Percentiles rank a stretch among this genome's conserved stretches.
These are phyloP conservation scores for Andrena marginata DNA, from an alignment of 2,888 invertebrate genomes.

Conservation along the genomic window DNA sequence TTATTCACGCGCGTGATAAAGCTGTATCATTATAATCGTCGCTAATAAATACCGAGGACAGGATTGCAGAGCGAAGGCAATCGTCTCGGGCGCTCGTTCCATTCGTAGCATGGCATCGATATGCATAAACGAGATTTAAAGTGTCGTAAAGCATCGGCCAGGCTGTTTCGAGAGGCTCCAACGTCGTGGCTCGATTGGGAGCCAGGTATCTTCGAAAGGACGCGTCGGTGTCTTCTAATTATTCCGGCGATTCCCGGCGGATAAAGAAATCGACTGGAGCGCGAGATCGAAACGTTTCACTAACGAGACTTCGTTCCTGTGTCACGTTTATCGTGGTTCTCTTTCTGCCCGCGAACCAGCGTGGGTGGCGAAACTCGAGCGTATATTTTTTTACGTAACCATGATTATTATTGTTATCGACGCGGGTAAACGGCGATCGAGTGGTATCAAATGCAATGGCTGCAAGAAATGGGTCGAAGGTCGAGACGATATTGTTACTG, in stretches of 20 bases:
- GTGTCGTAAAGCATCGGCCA: slow-evolving; percentile 38
- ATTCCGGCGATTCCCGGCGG: slow-evolving; percentile 21
- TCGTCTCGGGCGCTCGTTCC: slow-evolving; percentile 5
- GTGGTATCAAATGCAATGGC: slow-evolving; percentile 57
- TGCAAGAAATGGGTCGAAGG: slow-evolving; percentile 59
- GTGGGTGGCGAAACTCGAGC: slow-evolving; percentile 51
- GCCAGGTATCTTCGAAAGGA: slow-evolving; percentile 1
- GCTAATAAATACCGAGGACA: not conserved
- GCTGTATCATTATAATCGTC: slow-evolving; percentile 6
- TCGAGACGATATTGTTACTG: slow-evolving; percentile 59
- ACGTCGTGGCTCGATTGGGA: not conserved
- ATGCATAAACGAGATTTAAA: slow-evolving; percentile 42
- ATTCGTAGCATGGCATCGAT: not conserved
- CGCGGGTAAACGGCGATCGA: slow-evolving; percentile 41
- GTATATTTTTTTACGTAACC: slow-evolving; percentile 25
- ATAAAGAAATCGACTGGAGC: slow-evolving; percentile 20
- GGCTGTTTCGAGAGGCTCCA: slow-evolving; percentile 17
- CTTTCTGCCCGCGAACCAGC: slow-evolving; percentile 29
- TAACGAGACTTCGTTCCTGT: slow-evolving; percentile 13
- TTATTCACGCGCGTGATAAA: not conserved
- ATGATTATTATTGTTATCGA: slow-evolving; percentile 49
- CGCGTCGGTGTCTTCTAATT: slow-evolving; percentile 37
- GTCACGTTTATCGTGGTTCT: slow-evolving; percentile 6
- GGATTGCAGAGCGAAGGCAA: slow-evolving; percentile 8
- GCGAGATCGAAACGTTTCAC: not conserved